Percentiles rank a stretch among this genome's conserved stretches.
phyloP scores from a whole-genome alignment of 2,888 invertebrate species.

The Rotaria socialis region DNA sequence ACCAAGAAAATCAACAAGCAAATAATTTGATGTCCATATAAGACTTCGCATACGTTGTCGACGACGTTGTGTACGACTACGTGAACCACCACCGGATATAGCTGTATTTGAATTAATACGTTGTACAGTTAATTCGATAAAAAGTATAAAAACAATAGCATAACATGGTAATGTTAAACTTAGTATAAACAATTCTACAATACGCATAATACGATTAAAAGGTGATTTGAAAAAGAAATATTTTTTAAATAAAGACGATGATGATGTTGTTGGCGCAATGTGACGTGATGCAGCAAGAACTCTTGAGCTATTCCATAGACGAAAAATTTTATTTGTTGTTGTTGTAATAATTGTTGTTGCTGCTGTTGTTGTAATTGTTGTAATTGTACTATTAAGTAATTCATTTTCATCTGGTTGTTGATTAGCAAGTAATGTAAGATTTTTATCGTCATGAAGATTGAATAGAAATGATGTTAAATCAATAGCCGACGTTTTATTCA shows the following conservation, averaged over 20 bases:
- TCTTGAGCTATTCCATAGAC: background rate
- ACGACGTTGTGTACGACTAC: conserved; percentile 21
- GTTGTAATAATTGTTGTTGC: background rate
- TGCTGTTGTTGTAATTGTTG: background rate
- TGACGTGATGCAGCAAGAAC: background rate
- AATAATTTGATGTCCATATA: conserved; percentile 34
- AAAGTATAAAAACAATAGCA: conserved; percentile 28
- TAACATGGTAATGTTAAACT: conserved; percentile 29
- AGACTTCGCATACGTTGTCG: conserved; percentile 29
- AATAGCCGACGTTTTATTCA: conserved; percentile 4
- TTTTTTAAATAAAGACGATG: background rate
- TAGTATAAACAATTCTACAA: conserved; percentile 15
- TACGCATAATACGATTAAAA: conserved; percentile 15
- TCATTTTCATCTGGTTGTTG: background rate
- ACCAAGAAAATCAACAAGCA: conserved; percentile 31
- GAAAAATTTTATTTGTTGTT: background rate
- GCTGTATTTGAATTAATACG: background rate
- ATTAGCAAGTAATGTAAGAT: background rate
- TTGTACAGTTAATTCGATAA: conserved; percentile 31
- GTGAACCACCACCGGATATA: background rate
- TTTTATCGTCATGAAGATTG: background rate
- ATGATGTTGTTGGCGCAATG: background rate
- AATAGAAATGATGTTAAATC: background rate
- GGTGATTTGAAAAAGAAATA: conserved; percentile 10
- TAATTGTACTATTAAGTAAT: background rate